Conservation (phyloP, 1,140 invertebrate genomes). For the Macrobrachium nipponense region DNA sequence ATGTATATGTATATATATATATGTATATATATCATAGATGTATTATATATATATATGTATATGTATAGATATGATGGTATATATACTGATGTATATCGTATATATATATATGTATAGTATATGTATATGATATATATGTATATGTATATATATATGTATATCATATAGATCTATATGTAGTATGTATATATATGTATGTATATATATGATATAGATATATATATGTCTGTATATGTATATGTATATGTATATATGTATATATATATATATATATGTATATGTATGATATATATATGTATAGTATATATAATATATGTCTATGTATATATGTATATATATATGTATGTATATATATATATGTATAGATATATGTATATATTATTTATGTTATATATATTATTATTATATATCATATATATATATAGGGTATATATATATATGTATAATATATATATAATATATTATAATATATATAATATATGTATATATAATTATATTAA, state of each 20-base stretch:
- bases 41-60: not conserved
- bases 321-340: slow-evolving; percentile 6
- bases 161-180: too few species aligned
- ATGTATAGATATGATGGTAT: not conserved
- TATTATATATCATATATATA: not conserved
- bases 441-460: slow-evolving; percentile 9
- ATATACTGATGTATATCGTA: not conserved
- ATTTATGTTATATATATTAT: slow-evolving; percentile 15
- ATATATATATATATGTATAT: slow-evolving; percentile 8
- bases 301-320: slow-evolving; percentile 2
- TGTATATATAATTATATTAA: not conserved
- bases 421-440: slow-evolving; percentile 14
- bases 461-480: not conserved
- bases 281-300: not conserved
- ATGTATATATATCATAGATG: too few species aligned
- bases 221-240: not conserved
- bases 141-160: too few species aligned
- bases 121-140: too few species aligned
- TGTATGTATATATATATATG: not conserved
- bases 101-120: too few species aligned
- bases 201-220: too few species aligned
- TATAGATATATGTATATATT: not conserved
- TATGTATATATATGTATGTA: too few species aligned
- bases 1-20: too few species aligned
- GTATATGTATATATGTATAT: not conserved